A percentile compares a stretch with the other conserved stretches of the same genome.
Conservation (phyloP, 2,888 invertebrate species). For the Congeria kusceri region DNA sequence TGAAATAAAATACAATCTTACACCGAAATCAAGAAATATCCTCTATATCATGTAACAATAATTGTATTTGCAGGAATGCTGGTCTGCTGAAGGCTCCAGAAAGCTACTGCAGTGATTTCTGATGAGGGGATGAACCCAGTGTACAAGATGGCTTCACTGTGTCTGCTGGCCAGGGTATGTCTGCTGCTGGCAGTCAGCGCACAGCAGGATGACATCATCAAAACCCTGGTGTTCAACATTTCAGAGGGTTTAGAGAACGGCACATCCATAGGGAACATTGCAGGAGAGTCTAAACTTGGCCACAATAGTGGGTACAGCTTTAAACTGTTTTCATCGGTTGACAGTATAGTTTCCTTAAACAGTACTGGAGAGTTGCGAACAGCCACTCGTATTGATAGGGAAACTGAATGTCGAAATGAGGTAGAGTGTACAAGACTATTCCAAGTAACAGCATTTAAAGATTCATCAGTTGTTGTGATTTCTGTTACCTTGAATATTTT, state of each 20-base stretch:
- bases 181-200: slow-evolving; percentile 17
- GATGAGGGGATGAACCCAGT: background rate
- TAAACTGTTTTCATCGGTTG: slow-evolving; percentile 24
- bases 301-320: slow-evolving; percentile 50
- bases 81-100: too few relatives aligned
- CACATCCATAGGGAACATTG: slow-evolving; percentile 65
- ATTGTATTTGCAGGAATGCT: background rate
- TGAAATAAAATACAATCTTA: too few relatives aligned
- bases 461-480: slow-evolving; percentile 47
- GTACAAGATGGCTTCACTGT: background rate
- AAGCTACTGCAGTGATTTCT: background rate
- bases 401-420: slow-evolving; percentile 59
- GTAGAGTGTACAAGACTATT: slow-evolving; percentile 56
- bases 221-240: slow-evolving; percentile 35
- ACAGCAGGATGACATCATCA: slow-evolving; percentile 27
- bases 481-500: slow-evolving; percentile 52
- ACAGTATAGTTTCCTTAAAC: slow-evolving; percentile 37
- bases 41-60: too few relatives aligned
- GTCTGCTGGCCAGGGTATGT: background rate
- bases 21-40: too few relatives aligned
- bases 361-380: slow-evolving; percentile 62
- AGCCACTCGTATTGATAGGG: slow-evolving; percentile 59
- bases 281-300: slow-evolving; percentile 59
- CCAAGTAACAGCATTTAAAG: slow-evolving; percentile 51
- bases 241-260: slow-evolving; percentile 55